These are phyloP conservation scores for Helleia helle DNA, from an alignment of 2,888 invertebrate genomes.

Conservation along the genomic window DNA sequence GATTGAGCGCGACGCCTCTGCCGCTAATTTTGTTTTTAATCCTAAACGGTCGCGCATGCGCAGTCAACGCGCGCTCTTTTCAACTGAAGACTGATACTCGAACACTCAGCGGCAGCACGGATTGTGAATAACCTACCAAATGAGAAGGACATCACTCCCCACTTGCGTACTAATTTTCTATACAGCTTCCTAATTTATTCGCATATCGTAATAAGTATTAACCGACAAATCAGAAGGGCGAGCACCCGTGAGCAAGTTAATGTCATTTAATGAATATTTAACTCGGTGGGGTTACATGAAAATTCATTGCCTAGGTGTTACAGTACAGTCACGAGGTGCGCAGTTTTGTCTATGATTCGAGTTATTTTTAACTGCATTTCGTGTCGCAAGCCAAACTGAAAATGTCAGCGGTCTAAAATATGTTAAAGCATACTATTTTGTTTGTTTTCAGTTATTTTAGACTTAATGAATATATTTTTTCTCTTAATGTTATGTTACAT, in stretches of 20 bases:
- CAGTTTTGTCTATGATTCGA: conserved; percentile 32
- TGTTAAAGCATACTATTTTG: conserved; percentile 18
- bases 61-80: conserved; percentile 39
- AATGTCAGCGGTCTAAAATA: conserved; percentile 34
- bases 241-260: background rate
- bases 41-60: conserved; percentile 36
- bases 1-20: conserved; percentile 28
- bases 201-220: conserved; percentile 19
- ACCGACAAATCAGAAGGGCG: conserved; percentile 19
- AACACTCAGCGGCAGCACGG: background rate
- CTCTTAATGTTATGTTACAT: too few relatives aligned
- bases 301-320: conserved; percentile 12
- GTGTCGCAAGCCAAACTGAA: conserved; percentile 39
- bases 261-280: conserved; percentile 8
- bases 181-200: conserved; percentile 18
- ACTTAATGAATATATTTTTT: too few relatives aligned
- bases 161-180: background rate
- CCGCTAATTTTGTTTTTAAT: conserved; percentile 22
- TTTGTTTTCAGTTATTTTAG: conserved; percentile 13
- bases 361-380: conserved; percentile 40
- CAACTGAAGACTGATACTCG: conserved; percentile 30
- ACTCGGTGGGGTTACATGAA: conserved; percentile 16
- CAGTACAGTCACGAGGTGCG: conserved; percentile 35
- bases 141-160: conserved; percentile 22
- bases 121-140: conserved; percentile 26